Evolutionary conservation across 2,797 vertebrate species (phyloP).

Genomic region (Lepilemur septentrionalis): DNA sequence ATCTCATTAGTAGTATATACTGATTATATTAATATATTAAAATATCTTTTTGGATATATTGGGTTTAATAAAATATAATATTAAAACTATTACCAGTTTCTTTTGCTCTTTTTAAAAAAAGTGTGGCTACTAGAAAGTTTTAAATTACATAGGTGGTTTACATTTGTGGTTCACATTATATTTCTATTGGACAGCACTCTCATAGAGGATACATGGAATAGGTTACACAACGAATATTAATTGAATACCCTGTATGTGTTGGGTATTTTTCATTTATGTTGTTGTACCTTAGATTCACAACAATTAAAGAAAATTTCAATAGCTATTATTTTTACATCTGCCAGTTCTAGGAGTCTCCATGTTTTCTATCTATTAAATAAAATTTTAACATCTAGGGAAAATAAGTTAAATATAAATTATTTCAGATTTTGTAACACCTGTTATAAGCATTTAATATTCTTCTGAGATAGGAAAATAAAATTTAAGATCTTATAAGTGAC

Average conservation of each 20-base stretch:
- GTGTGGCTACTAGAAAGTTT: background rate
- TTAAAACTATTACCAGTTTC: background rate
- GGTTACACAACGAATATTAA: background rate
- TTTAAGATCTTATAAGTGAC: conserved; percentile 75
- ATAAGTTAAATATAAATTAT: conserved; percentile 67
- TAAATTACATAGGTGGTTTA: background rate
- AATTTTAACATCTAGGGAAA: conserved; percentile 46
- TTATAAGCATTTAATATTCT: conserved; percentile 71
- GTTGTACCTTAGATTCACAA: conserved; percentile 37
- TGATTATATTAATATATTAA: background rate
- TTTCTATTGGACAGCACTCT: background rate
- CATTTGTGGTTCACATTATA: background rate
- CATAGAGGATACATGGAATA: background rate
- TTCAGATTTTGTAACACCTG: conserved; percentile 57
- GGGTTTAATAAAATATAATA: background rate
- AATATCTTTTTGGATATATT: background rate
- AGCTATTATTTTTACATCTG: conserved; percentile 69
- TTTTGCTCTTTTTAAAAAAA: background rate
- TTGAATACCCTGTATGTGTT: background rate
- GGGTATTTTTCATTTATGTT: background rate
- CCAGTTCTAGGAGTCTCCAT: conserved; percentile 52
- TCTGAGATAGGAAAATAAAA: conserved; percentile 66
- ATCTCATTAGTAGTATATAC: background rate
- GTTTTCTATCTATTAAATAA: background rate
- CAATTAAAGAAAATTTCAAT: conserved; percentile 71